Conservation (phyloP, 2,797 vertebrate species). For the Enteromius thamalakanensis region DNA sequence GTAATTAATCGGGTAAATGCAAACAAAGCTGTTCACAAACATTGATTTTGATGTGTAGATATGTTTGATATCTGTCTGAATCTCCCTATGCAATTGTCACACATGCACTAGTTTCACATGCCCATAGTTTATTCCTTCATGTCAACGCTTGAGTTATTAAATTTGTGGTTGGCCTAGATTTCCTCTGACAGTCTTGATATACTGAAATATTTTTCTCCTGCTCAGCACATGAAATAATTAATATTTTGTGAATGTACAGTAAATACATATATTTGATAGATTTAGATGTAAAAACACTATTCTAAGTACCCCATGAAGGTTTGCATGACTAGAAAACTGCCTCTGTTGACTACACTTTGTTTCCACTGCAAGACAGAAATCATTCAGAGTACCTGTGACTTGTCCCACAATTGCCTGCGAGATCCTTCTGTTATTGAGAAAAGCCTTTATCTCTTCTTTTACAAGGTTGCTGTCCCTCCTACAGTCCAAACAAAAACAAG, state of each 20-base stretch:
- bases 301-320: no score
- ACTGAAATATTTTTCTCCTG: background rate
- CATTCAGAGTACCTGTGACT: slow-evolving; percentile 78
- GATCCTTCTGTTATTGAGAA: slow-evolving; percentile 85
- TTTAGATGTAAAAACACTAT: background rate
- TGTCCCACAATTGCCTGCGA: slow-evolving; percentile 86
- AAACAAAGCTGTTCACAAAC: background rate
- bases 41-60: background rate
- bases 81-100: background rate
- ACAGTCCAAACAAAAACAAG: slow-evolving; percentile 51
- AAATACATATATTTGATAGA: background rate
- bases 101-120: background rate
- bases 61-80: background rate
- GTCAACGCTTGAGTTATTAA: background rate
- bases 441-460: slow-evolving; percentile 85
- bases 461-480: slow-evolving; percentile 87
- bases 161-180: background rate
- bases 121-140: background rate
- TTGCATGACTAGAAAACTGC: background rate
- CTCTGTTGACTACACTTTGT: background rate
- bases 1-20: background rate
- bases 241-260: background rate
- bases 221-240: background rate
- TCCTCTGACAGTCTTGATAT: background rate
- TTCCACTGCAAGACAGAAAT: background rate